Evolutionary conservation across 2,888 invertebrate species (phyloP), one percentile per base, ranked within the genome.

Genomic region (Cryptus viduatorius): DNA sequence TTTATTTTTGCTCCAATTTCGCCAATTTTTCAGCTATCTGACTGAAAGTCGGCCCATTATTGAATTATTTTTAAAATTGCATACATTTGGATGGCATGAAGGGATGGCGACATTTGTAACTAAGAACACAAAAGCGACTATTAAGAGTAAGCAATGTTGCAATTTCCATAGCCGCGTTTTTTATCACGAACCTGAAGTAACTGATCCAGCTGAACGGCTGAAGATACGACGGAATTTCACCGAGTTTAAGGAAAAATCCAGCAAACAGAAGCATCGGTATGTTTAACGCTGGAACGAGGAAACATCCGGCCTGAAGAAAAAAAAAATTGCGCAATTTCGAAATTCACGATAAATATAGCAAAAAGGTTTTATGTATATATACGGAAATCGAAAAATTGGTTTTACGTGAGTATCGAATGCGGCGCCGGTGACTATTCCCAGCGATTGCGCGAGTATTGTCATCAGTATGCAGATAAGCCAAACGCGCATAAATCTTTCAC

Each of bases 241-340:
- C 94, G 91, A 97, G 95, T 71, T 96, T 96, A 69, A 98, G 96
- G 93, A 98, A 97, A 94, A 97, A 98, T 69, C 97, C 98, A 1
- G 97, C 97, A 94, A 98, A 98, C 90, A 98, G 95, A 88, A 98
- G 94, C 94, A 98, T 96, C 7, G 98, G 98, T 88, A 97, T 97
- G 85, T 96, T 95, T 69, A 96, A 94, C 1, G 97, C 96, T 12
- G 98, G 97, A 73, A 97, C 97, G 86, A 97, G 94, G 93, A 97
- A 98, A 42, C 97, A 95, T 10, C 97, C 97, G 86, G 96, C 94
- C 97, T 97, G 94, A 78, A 95, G 94, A 79, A 61, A 44, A 69
- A 46, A 19, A 78, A 67, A 67, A 5, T 24, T 24, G 24, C 24
- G 24, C 24, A 24, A 0, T 24, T 24, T 24, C 24, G 24, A 24